Evolutionary conservation across 2,113 vertebrate genomes (phyloP), one percentile per base, ranked within the genome.

Genomic region (Raja brachyura): DNA sequence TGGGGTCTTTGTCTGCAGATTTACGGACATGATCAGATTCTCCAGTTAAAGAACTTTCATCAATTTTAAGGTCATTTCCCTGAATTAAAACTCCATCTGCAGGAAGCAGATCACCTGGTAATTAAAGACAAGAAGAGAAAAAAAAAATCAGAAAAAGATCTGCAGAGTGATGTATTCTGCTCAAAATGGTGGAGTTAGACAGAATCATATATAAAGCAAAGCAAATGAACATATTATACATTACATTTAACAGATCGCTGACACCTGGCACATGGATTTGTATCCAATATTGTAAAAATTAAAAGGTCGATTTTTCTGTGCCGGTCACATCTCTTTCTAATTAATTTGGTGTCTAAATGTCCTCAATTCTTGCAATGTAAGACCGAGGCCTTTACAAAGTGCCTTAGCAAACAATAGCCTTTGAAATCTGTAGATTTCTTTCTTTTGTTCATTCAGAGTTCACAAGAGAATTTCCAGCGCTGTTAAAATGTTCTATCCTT

Each of bases 1-100:
- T 99, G 63, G 98, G 98, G 95, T 99, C 99, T 93, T 98, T 99
- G 95, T 99, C 98, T 93, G 98, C 96, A 7, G 97, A 95, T 94
- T 99, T 99, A 95, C 96, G 98, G 94, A 99, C 99, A 78, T 99
- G 99, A 96, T 99, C 99, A 0, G 99, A 99, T 95, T 99, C 99
- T 93, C 99, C 99, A 0, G 99, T 99, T 95, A 99, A 96, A 90
- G 98, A 99, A 94, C 98, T 99, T 95, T 99, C 99, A 10, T 99
- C 99, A 22, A 99, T 99, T 95, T 99, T 99, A 94, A 99, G 95
- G 94, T 99, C 99, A 48, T 99, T 99, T 94, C 98, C 98, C 96
- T 99, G 98, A 95, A 99, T 99, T 95, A 99, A 97, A 93, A 99
- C 95, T 93, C 99, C 99, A 83, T 99, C 99, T 0, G 98, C 95